Base-by-base conservation (phyloP, 1,140 invertebrate genomes). In the Batillaria attramentaria region DNA sequence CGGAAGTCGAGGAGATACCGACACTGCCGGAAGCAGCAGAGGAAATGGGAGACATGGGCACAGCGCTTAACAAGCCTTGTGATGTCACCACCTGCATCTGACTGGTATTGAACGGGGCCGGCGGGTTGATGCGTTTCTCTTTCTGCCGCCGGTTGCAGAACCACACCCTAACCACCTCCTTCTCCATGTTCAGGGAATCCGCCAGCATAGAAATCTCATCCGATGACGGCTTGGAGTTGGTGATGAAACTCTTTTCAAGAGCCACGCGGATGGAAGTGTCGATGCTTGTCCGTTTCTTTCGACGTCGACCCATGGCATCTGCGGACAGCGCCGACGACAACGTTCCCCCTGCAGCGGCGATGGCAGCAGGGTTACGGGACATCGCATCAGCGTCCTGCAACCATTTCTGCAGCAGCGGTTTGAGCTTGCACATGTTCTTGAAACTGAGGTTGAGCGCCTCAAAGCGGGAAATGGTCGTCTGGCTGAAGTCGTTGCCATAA, bases 371-470 rank as follows among this genome's bases (percentile, higher is more conserved):
- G 72, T 85, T 89, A 28, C 84, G 77, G n/a, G 84, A 84, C 78
- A 90, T 86, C 16, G 82, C 81, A 90, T 99, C 97, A 0, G 98
- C 97, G 90, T 99, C 98, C 88, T 98, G 96, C 37, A 99, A 91
- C 98, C 98, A 99, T 90, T 99, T 98, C 89, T 99, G 96, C 16
- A 99, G 93, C 60, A 99, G 92, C 0, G 98, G 98, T 91, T 99
- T 99, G 86, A 99, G 92, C 91, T 99, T 99, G 92, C 98, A 99
- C 98, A 99, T 99, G 89, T 99, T 99, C 91, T 99, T 99, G 92
- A 99, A 99, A 83, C 97, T 99, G 35, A 99, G 93, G 91, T 99
- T 99, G 39, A 99, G 93, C 0, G 98, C 98, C 91, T 99, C 98
- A 91, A 99, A 99, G 89, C 98, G 93, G 37, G 97, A 99, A 83